These are phyloP conservation scores for Archegozetes longisetosus DNA, from an alignment of 1,140 invertebrate species.

Conservation along the genomic window DNA sequence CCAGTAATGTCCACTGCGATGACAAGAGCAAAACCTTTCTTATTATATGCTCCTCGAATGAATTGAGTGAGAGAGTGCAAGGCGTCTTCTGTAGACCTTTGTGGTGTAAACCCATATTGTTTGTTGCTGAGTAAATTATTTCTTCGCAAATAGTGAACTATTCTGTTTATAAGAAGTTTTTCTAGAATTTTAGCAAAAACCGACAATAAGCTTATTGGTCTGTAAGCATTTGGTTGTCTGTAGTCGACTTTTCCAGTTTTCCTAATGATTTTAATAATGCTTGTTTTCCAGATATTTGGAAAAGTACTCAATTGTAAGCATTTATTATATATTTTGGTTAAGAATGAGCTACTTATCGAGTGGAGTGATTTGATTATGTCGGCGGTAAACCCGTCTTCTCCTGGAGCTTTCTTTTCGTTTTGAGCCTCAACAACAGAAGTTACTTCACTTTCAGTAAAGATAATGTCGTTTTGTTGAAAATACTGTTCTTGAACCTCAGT, in stretches of 20 bases:
- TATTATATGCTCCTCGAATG: neutral
- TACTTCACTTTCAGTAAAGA: neutral
- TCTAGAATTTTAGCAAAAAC: slow-evolving; percentile 14
- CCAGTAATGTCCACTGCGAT: neutral
- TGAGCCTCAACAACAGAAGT: neutral
- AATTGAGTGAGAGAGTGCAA: neutral
- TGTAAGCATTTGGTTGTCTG: neutral
- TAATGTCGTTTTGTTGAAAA: too few species aligned
- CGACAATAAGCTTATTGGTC: slow-evolving; percentile 12
- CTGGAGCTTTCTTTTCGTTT: slow-evolving; percentile 7
- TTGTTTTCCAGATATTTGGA: slow-evolving; percentile 2
- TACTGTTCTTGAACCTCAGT: too few species aligned
- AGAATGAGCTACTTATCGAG: neutral
- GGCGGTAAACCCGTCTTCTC: slow-evolving; percentile 2
- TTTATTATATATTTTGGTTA: neutral
- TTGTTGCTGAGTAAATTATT: slow-evolving; percentile 1
- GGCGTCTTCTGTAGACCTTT: slow-evolving; percentile 3
- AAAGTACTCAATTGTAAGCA: slow-evolving; percentile 4
- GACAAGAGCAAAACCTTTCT: neutral
- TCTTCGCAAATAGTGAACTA: neutral
- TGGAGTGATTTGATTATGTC: neutral
- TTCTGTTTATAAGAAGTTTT: slow-evolving; percentile 6
- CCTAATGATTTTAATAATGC: slow-evolving; percentile 2
- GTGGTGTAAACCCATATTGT: slow-evolving; percentile 12
- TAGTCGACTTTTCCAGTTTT: slow-evolving; percentile 7